Base-by-base conservation (phyloP, 2,888 invertebrate genomes). In the Galerucella pusilla region DNA sequence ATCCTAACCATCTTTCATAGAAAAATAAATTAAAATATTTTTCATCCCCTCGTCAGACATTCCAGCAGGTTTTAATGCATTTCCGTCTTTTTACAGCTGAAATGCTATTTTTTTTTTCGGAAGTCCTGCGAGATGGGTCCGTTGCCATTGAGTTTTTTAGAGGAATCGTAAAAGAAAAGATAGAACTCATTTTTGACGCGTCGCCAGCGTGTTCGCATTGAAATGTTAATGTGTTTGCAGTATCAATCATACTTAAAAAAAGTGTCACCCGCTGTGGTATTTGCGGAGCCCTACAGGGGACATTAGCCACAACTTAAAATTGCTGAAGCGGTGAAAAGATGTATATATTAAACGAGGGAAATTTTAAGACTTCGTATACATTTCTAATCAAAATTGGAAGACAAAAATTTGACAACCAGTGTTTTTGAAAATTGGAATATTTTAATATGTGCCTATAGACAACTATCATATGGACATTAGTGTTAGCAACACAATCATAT, bases 181-280 rank as follows among this genome's bases (percentile, higher is more conserved):
- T 49, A 49, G 68, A 59, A 20, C 42, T 28, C 54, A 59, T 68
- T 45, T 68, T 45, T 9, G 54, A 67, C 66, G 54, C 35, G 35
- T 20, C 42, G 11, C 67, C 67, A 35, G 59, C 72, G n/a, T 66
- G 74, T 20, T 67, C 68, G 70, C 75, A 72, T 77, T 74, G 77
- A 78, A 77, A 77, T 78, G 77, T 78, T 79, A 80, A 81, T 80
- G 80, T 79, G 78, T 79, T 80, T 77, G 78, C 76, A 71, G 78
- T 78, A 82, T 82, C 81, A 82, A 82, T 82, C 82, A 81, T 81
- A 77, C 79, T 78, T 79, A 76, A 79, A 75, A 42, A 77, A 75
- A 75, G 77, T 76, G 78, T 78, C 79, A 75, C 77, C 77, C 20
- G 61, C 74, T 54, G 77, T 76, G 74, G 69, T 76, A 75, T 77